Conservation (phyloP, 2,113 vertebrate genomes). For the Atrichornis clamosus region DNA sequence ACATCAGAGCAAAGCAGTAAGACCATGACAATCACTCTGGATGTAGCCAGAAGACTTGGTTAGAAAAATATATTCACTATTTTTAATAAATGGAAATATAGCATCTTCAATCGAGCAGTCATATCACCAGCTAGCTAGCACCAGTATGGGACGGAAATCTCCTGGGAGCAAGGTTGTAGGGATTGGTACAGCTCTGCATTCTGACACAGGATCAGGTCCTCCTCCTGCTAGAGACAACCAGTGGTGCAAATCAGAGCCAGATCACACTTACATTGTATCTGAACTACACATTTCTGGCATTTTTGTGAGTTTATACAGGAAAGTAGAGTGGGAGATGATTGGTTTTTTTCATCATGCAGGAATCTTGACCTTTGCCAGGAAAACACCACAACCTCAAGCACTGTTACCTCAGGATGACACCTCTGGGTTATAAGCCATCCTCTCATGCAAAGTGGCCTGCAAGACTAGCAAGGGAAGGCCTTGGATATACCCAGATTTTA, state of each 20-base stretch:
- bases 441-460: not conserved
- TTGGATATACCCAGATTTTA: not conserved
- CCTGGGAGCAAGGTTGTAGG: not conserved
- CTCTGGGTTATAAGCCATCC: not conserved
- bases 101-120: not conserved
- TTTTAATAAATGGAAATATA: not conserved
- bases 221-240: not conserved
- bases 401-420: not conserved
- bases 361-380: not conserved
- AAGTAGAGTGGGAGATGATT: not conserved
- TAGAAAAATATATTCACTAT: not conserved
- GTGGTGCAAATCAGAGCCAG: not conserved
- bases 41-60: not conserved
- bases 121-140: not conserved
- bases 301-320: not conserved
- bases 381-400: not conserved
- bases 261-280: not conserved
- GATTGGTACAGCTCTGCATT: not conserved
- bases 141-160: accelerated
- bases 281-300: not conserved
- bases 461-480: not conserved
- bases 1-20: not conserved
- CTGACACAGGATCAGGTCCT: not conserved
- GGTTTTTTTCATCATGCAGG: not conserved
- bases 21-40: not conserved